Evolutionary conservation across 2,113 vertebrate species (phyloP).

Genomic region (Myocastor coypus): DNA sequence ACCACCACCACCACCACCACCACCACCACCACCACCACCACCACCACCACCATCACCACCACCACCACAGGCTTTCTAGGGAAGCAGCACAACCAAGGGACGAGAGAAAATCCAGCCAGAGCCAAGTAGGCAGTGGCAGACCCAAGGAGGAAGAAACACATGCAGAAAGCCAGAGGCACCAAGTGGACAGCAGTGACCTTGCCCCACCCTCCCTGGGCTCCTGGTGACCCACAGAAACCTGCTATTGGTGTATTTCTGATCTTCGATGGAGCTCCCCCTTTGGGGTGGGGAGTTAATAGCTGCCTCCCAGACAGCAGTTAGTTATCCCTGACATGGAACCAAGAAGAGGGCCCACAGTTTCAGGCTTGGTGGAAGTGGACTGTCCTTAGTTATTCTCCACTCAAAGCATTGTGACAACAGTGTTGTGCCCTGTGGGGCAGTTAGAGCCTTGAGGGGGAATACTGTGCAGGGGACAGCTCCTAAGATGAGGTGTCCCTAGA

Average conservation of each 20-base stretch:
- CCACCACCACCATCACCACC: no score
- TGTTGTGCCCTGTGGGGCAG: background rate
- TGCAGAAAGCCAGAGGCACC: background rate
- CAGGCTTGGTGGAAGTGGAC: no score
- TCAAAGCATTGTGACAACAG: no score
- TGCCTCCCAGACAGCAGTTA: background rate
- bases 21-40: no score
- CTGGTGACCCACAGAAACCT: background rate
- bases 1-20: no score
- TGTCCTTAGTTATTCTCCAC: no score
- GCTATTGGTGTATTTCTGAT: background rate
- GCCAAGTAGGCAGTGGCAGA: background rate
- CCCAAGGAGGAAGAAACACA: background rate
- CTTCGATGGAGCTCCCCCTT: background rate
- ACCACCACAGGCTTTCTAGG: background rate
- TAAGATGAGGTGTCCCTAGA: background rate
- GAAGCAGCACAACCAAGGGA: background rate
- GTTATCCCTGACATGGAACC: background rate
- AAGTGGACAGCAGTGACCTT: background rate
- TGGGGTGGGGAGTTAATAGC: background rate
- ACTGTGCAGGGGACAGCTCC: background rate
- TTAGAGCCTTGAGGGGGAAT: background rate
- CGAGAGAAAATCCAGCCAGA: background rate
- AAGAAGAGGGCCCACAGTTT: background rate
- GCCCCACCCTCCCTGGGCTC: background rate